Evolutionary conservation across 2,888 invertebrate species (phyloP), one percentile per base, ranked within the genome.

Genomic region (Lithophane ornitopus): DNA sequence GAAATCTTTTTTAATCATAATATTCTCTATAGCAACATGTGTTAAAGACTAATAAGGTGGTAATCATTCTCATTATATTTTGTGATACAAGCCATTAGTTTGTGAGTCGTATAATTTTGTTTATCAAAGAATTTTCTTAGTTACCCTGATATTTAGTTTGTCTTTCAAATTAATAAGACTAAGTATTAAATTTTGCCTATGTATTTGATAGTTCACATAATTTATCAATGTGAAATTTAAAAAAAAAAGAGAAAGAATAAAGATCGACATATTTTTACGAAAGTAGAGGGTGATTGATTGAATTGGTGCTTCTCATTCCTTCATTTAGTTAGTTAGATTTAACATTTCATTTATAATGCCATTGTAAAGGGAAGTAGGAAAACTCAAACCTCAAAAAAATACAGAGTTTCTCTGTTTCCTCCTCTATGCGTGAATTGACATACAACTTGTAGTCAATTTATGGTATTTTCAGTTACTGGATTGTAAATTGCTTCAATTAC

Each of bases 361-460:
- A 34, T 14, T 14, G 22, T 14, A 41, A 7, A 77, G 19, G 54
- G 26, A 41, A 61, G 22, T 34, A 56, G 46, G 26, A 66, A 26
- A 59, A 78, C 26, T 39, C 8, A 69, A 26, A 41, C 7, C 8
- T 44, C 26, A 39, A 2, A 56, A 49, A 69, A 80, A 12, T 26
- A 22, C 16, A 39, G 14, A 16, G 12, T 66, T 74, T 81, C 54
- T 16, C 52, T 52, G 39, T 65, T 79, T 59, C 63, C 80, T 67
- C 56, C 56, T 67, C 52, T n/a, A 12, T 58, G 16, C 28, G 14
- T 74, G n/a, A 46, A 63, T 44, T 44, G 7, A 46, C 34, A 58
- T 11, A 52, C 6, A 46, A 22, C 52, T 8, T 8, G 62, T 34
- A 9, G 16, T n/a, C 22, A 28, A 39, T 26, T 61, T 63, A 11